Base-by-base conservation (phyloP, 2,888 invertebrate species). In the Octodonta nipae region DNA sequence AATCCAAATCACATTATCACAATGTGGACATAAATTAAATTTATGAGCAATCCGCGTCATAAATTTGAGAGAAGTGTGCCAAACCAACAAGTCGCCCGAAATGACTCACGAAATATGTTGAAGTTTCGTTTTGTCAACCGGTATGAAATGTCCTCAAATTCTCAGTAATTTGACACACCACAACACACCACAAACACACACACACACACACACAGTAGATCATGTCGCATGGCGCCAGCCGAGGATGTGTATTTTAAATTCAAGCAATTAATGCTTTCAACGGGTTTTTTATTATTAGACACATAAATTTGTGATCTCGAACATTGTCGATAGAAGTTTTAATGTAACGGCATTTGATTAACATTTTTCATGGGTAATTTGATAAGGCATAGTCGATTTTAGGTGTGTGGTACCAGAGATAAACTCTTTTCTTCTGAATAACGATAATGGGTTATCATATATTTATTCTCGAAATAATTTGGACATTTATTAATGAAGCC, bases 251-350 rank as follows among this genome's bases (percentile, higher is more conserved):
- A 35, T 39, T 22, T 34, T 16, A 32, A 36, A 39, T 22, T 39
- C 38, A 29, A 36, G 36, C 36, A 39, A 39, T 39, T 39, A 39
- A 39, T 39, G 38, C 38, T 39, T 34, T 39, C 38, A 32, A 36
- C 38, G 34, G 38, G 32, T 34, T 11, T 34, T 39, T 36, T 36
- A 32, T 37, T 35, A 35, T 36, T 36, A 39, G 34, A 32, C 36
- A 36, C 30, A 39, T 39, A 39, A 34, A 39, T 39, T 39, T 34
- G 24, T 34, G 36, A 36, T 30, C 17, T 30, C 17, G 34, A 31
- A 34, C 37, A 34, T 30, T 26, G 34, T 17, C 26, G 33, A 35
- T 33, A 29, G 34, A 33, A 35, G 20, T 30, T 34, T 36, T 36
- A 29, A 34, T 26, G 20, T 29, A 14, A 20, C 26, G 27, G 34